A percentile compares a stretch with the other conserved stretches of the same genome.
Evolutionary conservation across 2,797 vertebrate genomes (phyloP).

Genomic region (Lacerta viridis): DNA sequence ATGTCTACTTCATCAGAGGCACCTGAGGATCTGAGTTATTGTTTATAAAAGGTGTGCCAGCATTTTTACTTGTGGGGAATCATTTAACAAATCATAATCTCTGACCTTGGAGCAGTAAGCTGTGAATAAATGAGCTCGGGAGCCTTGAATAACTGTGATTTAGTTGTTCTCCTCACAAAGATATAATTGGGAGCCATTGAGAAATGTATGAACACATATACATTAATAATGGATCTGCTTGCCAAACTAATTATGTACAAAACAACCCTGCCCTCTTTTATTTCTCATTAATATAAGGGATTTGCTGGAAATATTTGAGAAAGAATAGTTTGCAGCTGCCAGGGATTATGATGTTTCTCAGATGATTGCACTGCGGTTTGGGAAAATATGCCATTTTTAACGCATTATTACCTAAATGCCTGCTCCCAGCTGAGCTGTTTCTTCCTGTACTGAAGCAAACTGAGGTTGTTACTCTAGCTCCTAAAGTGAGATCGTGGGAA

Average conservation of each 20-base stretch:
- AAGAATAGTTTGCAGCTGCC: slow-evolving; percentile 35
- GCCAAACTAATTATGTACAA: slow-evolving; percentile 68
- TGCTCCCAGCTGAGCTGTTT: background rate
- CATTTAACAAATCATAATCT: background rate
- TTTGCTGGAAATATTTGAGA: slow-evolving; percentile 57
- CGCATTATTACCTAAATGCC: background rate
- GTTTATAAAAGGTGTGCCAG: background rate
- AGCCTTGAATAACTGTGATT: slow-evolving; percentile 63
- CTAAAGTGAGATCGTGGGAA: background rate
- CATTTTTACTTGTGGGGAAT: background rate
- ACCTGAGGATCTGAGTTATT: background rate
- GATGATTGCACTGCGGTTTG: slow-evolving; percentile 33
- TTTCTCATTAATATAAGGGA: slow-evolving; percentile 74
- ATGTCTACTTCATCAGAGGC: background rate
- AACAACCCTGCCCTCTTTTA: slow-evolving; percentile 69
- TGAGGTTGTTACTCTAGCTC: background rate
- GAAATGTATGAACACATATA: slow-evolving; percentile 59
- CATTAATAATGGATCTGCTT: slow-evolving; percentile 73
- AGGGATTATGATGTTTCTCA: slow-evolving; percentile 30
- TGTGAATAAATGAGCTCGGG: slow-evolving; percentile 23
- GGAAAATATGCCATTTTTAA: slow-evolving; percentile 30
- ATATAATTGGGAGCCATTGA: slow-evolving; percentile 61
- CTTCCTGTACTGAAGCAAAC: background rate
- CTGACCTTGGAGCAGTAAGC: background rate
- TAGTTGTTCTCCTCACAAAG: slow-evolving; percentile 70